Base-by-base conservation (phyloP, 2,113 vertebrate species). In the Oxygymnocypris stewartii region DNA sequence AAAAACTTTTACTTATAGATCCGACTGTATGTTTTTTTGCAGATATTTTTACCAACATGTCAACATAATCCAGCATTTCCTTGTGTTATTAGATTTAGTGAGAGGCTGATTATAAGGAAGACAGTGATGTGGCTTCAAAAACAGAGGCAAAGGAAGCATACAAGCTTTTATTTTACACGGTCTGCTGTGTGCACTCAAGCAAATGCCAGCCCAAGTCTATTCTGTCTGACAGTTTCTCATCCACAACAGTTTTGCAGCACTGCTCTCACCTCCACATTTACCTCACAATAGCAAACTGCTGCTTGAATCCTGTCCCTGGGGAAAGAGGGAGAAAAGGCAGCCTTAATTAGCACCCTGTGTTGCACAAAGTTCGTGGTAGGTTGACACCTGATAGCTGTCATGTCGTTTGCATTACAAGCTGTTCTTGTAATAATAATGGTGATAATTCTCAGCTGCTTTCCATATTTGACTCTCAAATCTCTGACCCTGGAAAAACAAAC, bases 301-400 rank as follows among this genome's bases (percentile, higher is more conserved):
- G 47, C 79, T 18, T 65, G 23, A 65, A 16, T 65, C n/a, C n/a
- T 65, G 10, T 81, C 59, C 25, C 59, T 31, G 40, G 25, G 57
- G n/a, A 28, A 28, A 82, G 10, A 44, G 6, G 40, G 40, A 65
- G 59, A n/a, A 65, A 63, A 81, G 23, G 40, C 37, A 65, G 20
- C 20, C 54, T 31, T 31, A 44, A 67, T 82, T 67, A 31, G 9
- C 59, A 44, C 37, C 31, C 59, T 25, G 59, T 18, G 18, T 47
- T 67, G n/a, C 79, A 67, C 12, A 25, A 47, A 20, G 61, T 82
- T 65, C 25, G 20, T 59, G 79, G 14, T 28, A 10, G 35, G 59
- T 82, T 81, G 79, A 65, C 79, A 65, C 79, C n/a, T 10, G 40
- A 65, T 20, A 67, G 18, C 37, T 25, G 59, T 47, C 37, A 82